Base-by-base conservation (phyloP, 2,888 invertebrate species). In the Ceraclea dissimilis region DNA sequence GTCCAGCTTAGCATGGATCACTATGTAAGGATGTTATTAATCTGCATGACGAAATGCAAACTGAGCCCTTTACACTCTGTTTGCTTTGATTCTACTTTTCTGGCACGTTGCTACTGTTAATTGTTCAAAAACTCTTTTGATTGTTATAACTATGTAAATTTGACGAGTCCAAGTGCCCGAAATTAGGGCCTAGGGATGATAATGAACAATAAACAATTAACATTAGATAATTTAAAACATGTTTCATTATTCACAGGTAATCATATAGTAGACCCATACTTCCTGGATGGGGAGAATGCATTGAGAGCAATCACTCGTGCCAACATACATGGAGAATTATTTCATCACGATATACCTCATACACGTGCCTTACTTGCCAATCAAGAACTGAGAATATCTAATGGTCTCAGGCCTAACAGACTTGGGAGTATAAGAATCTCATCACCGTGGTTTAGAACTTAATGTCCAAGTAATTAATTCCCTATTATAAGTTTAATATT, bases 341-440 rank as follows among this genome's bases (percentile, higher is more conserved):
- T 82, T 69, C 85, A 81, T 68, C 76, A 80, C 54, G 80, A 85
- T 51, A 79, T 82, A 62, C 85, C 85, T 0, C 86, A 86, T 66
- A 76, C 79, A 21, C 71, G 79, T 62, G 80, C 83, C 0, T 66
- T 86, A 2, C 68, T 84, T 10, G 74, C 74, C 34, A 81, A 85
- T 66, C 84, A 86, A 63, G 74, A 82, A 56, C 70, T 79, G 19
- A 71, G 86, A 56, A 68, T 72, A 52, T 67, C 71, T 44, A 85
- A 85, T 66, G 79, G 83, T 17, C 71, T 86, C 2, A 71, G 78
- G 49, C 81, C 78, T 0, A 78, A 85, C 65, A 69, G 78, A 20
- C 69, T 86, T 52, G 81, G 80, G 50, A 85, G 85, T 66, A 75
- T 84, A 66, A 79, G 85, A 60, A 73, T 76, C 20, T 73, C 72